Evolutionary conservation across 2,888 invertebrate genomes (phyloP), one percentile per base, ranked within the genome.

Genomic region (Coecobrya sp.): DNA sequence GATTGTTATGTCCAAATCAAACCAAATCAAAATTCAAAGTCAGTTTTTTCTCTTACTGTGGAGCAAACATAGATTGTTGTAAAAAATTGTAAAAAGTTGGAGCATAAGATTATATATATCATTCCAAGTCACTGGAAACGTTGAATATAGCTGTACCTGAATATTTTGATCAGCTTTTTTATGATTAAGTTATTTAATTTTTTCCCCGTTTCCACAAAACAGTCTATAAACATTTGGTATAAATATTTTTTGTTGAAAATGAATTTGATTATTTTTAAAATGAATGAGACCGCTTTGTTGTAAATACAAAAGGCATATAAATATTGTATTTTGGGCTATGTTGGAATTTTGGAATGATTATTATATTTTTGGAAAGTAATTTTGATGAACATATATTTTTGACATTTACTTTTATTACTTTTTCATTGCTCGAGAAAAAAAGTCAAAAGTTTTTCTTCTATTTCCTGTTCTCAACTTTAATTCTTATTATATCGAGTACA

Each of bases 61-160:
- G 27, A 86, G 89, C 92, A 92, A 73, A 55, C 19, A 25, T 70
- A 68, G 19, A 27, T 25, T 30, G 30, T 85, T 85, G 65, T n/a
- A 30, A 68, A 16, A 30, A n/a, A 30, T 55, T 10, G 70, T 73
- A 42, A n/a, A n/a, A 36, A 68, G 22, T 68, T 85, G 65, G 65
- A 68, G 16, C 55, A 16, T 30, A 42, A 62, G 36, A 73, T 49
- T 49, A 49, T 27, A 73, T 10, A 42, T 4, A 19, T 79, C n/a
- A 86, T 27, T 52, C 52, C 27, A 42, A 27, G 19, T 45, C 76
- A 22, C 49, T 87, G 25, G 27, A 52, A 86, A 49, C 36, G 30
- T 45, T 25, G 52, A 86, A 82, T 30, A 4, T 59, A 19, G 19
- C 10, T 49, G 49, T 55, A 4, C n/a, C 11, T 65, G 65, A 27